Conservation (phyloP, 2,113 vertebrate genomes). For the Bagarius yarrelli region DNA sequence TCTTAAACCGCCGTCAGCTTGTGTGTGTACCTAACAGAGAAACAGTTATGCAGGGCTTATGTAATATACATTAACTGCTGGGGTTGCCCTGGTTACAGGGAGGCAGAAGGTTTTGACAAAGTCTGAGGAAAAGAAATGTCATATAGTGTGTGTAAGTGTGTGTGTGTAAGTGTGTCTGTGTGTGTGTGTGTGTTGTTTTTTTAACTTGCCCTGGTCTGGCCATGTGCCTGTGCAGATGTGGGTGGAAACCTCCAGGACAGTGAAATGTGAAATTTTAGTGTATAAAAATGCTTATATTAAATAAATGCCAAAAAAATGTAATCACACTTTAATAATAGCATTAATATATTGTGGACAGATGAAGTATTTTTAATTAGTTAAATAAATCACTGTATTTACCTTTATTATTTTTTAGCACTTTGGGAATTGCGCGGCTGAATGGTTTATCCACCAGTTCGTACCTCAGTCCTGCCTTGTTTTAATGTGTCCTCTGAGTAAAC, state of each 20-base stretch:
- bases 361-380: not conserved
- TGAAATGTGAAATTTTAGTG: too few relatives aligned
- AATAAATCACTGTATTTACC: not conserved
- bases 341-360: not conserved
- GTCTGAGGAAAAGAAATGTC: not conserved
- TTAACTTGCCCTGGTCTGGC: not conserved
- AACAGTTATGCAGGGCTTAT: conserved; percentile 4
- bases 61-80: conserved; percentile 24
- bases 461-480: not conserved
- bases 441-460: not conserved
- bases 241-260: too few relatives aligned
- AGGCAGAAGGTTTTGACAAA: not conserved
- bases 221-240: not conserved
- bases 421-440: not conserved
- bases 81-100: conserved; percentile 40
- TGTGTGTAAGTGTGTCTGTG: conserved; percentile 1
- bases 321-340: too few relatives aligned
- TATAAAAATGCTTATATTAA: too few relatives aligned
- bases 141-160: conserved; percentile 17
- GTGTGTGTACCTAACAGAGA: not conserved
- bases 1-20: not conserved
- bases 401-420: not conserved
- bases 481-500: not conserved
- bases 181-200: conserved; percentile 1
- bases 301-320: too few relatives aligned